Conservation (phyloP, 2,797 vertebrate species). For the Alca torda region DNA sequence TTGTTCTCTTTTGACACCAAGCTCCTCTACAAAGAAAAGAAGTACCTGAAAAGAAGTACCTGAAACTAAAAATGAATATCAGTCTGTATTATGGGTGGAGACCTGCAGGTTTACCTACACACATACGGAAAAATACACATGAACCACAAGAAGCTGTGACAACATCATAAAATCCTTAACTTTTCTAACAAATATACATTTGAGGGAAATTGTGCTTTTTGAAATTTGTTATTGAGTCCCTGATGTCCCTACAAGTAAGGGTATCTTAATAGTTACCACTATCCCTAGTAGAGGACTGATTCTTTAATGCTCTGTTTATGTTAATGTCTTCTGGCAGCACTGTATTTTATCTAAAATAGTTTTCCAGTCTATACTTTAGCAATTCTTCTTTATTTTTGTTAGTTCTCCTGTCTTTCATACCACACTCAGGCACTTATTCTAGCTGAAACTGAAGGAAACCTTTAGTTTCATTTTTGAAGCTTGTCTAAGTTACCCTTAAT, state of each 20-base stretch:
- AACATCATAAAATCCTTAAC: neutral
- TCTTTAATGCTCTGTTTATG: neutral
- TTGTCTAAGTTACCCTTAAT: neutral
- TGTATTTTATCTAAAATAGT: neutral
- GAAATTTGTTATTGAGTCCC: neutral
- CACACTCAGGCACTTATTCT: neutral
- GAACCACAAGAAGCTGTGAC: neutral
- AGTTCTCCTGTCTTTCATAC: neutral
- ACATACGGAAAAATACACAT: neutral
- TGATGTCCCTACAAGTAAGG: neutral
- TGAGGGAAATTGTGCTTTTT: neutral
- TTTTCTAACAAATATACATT: neutral
- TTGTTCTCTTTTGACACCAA: neutral
- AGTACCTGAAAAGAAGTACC: neutral
- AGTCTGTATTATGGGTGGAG: neutral
- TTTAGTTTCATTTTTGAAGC: neutral
- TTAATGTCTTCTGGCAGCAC: neutral
- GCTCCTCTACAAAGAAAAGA: neutral
- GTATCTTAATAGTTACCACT: neutral
- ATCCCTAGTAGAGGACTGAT: neutral
- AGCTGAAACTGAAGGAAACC: neutral
- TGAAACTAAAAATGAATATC: neutral
- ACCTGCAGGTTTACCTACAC: neutral
- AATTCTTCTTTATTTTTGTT: neutral
- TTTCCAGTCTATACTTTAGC: neutral